Conservation (phyloP, 2,888 invertebrate species). For the Thecophora atra region DNA sequence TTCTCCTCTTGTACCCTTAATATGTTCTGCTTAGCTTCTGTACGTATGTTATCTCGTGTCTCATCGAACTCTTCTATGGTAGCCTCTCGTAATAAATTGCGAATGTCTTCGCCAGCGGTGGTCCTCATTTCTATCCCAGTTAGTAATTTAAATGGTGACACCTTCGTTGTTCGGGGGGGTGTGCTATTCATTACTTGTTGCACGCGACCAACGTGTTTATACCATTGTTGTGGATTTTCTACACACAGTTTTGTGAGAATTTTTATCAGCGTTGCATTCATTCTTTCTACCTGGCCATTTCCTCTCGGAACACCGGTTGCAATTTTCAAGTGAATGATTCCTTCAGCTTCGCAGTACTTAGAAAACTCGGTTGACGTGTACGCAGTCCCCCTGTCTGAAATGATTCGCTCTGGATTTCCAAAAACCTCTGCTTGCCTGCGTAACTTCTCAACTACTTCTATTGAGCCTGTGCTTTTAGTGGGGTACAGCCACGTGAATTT, state of each 20-base stretch:
- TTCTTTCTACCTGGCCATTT: conserved; percentile 58
- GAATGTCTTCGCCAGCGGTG: too few species aligned
- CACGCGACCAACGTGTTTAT: conserved; percentile 46
- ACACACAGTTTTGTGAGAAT: conserved; percentile 48
- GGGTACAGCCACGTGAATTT: too few species aligned
- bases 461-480: too few species aligned
- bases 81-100: too few species aligned
- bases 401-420: too few species aligned
- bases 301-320: conserved; percentile 56
- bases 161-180: conserved; percentile 47
- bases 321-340: too few species aligned
- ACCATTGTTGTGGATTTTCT: conserved; percentile 53
- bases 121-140: conserved; percentile 39
- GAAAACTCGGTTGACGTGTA: too few species aligned
- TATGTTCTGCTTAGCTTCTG: conserved; percentile 36
- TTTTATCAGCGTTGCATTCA: conserved; percentile 56
- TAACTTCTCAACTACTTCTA: too few species aligned
- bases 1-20: conserved; percentile 33
- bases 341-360: too few species aligned
- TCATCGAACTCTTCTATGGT: too few species aligned
- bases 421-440: too few species aligned
- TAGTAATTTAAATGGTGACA: conserved; percentile 38
- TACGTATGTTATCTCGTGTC: conserved; percentile 32
- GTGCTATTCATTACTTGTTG: conserved; percentile 54
- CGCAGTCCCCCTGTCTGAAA: too few species aligned